These are phyloP conservation scores for Mus pahari DNA, from an alignment of 2,113 vertebrate species.

Conservation along the genomic window DNA sequence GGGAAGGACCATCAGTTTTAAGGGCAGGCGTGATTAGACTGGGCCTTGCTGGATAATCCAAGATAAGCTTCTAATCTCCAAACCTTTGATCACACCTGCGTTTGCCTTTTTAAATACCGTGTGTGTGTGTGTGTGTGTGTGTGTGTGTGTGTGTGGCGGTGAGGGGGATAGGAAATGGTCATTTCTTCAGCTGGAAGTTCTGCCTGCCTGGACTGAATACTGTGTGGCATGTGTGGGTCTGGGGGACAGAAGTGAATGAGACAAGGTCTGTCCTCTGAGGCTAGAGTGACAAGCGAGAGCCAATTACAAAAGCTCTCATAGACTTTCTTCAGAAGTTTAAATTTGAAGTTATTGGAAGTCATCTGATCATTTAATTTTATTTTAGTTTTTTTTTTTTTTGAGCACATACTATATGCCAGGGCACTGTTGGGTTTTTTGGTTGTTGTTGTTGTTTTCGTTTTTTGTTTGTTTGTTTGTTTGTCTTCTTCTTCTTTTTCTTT, in stretches of 20 bases:
- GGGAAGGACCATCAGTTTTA: neutral
- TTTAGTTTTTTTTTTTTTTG: neutral
- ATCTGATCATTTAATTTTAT: neutral
- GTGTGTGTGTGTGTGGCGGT: too few relatives aligned
- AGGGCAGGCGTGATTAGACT: neutral
- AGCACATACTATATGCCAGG: neutral
- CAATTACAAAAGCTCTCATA: neutral
- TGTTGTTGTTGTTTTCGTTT: too few relatives aligned
- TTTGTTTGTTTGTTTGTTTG: too few relatives aligned
- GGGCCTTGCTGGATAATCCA: neutral
- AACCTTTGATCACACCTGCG: neutral
- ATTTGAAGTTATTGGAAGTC: neutral
- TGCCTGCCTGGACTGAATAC: neutral
- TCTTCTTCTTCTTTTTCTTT: too few relatives aligned
- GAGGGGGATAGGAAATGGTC: neutral
- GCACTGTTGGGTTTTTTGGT: too few relatives aligned
- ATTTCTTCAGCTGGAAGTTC: neutral
- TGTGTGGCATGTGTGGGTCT: neutral
- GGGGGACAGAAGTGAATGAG: neutral
- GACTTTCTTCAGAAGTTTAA: constrained; percentile 2
- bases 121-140: too few relatives aligned
- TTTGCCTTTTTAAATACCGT: neutral
- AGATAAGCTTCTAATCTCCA: neutral
- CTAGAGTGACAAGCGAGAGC: neutral
- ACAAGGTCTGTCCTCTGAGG: neutral